These are phyloP conservation scores for Diaperis boleti DNA, from an alignment of 2,888 invertebrate genomes.

Conservation along the genomic window DNA sequence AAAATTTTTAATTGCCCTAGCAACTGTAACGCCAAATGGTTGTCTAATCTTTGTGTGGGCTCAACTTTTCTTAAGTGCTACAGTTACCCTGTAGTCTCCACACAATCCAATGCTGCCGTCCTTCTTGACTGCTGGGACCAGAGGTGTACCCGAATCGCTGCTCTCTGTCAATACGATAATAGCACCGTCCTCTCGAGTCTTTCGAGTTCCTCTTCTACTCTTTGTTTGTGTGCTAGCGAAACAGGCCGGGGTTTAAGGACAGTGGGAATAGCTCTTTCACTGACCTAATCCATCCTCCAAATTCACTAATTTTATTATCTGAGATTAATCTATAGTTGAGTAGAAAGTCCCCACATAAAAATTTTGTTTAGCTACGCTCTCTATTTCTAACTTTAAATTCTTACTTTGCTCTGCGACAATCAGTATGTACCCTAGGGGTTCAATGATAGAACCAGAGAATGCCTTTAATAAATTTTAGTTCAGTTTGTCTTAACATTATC, in stretches of 20 bases:
- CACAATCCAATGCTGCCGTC: background rate
- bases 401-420: no score
- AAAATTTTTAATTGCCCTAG: slow-evolving; percentile 52
- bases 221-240: background rate
- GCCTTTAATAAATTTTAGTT: no score
- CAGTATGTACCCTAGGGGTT: no score
- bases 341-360: background rate
- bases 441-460: no score
- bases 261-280: background rate
- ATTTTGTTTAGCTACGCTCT: no score
- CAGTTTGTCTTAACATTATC: background rate
- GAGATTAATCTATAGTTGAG: background rate
- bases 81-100: slow-evolving; percentile 34
- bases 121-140: background rate
- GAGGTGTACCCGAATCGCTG: background rate
- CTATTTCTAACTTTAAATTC: no score
- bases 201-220: background rate
- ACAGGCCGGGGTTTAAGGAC: background rate
- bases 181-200: background rate
- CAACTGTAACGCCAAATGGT: slow-evolving; percentile 55
- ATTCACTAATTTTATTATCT: background rate
- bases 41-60: slow-evolving; percentile 56
- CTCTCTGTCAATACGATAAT: background rate
- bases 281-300: background rate
- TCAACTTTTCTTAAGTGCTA: slow-evolving; percentile 57